These are phyloP conservation scores for Zhuqinia jingwanae DNA, from an alignment of 2,888 invertebrate species.

Conservation along the genomic window DNA sequence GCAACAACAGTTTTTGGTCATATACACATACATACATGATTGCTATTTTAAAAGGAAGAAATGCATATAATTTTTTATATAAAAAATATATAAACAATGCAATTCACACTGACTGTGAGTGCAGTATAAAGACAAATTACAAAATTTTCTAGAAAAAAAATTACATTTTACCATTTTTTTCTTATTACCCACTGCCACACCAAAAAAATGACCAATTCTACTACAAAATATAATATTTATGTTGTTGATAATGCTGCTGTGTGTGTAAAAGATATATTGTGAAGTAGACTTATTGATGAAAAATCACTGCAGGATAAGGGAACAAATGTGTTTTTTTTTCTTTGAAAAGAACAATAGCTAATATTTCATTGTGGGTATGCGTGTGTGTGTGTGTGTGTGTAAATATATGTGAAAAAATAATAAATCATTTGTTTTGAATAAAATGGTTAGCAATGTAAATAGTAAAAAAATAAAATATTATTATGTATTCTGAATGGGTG, in stretches of 20 bases:
- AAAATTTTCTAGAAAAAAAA: conserved; percentile 44
- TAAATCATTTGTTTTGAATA: no score
- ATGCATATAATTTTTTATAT: neutral
- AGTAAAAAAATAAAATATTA: no score
- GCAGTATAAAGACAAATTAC: neutral
- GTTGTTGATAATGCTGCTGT: no score
- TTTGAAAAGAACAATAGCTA: conserved; percentile 46
- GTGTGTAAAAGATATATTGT: no score
- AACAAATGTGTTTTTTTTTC: neutral
- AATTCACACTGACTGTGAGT: conserved; percentile 7
- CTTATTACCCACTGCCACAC: conserved; percentile 42
- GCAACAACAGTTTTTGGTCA: conserved; percentile 49
- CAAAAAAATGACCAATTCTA: no score
- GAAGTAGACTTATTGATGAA: conserved; percentile 5
- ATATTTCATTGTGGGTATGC: conserved; percentile 28
- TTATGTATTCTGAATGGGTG: conserved; percentile 37
- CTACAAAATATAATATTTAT: no score
- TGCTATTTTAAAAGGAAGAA: neutral
- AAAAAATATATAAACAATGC: conserved; percentile 18
- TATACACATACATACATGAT: conserved; percentile 10
- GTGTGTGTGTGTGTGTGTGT: neutral
- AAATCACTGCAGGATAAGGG: neutral
- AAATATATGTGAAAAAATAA: conserved; percentile 27
- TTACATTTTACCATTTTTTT: conserved; percentile 46
- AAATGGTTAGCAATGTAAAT: conserved; percentile 28